These are phyloP conservation scores for Rhamphomyia laevipes DNA, from an alignment of 2,888 invertebrate genomes.

Conservation along the genomic window DNA sequence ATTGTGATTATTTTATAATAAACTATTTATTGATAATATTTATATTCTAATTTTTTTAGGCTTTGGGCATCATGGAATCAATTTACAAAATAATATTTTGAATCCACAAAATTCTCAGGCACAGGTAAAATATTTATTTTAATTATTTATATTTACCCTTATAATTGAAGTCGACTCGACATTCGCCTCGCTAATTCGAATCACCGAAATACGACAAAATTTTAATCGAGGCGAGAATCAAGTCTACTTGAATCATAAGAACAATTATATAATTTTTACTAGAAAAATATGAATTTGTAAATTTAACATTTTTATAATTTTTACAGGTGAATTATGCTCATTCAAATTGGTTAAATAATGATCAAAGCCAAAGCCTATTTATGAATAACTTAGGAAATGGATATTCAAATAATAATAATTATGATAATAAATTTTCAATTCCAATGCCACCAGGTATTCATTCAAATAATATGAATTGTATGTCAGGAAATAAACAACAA, in stretches of 20 bases:
- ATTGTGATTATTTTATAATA: no score
- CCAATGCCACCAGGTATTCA: constrained; percentile 27
- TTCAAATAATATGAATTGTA: constrained; percentile 19
- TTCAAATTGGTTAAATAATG: constrained; percentile 25
- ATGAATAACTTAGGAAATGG: constrained; percentile 28
- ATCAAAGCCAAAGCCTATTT: constrained; percentile 26
- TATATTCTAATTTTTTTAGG: constrained; percentile 16
- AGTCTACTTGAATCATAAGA: constrained; percentile 1
- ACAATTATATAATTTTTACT: constrained; percentile 4
- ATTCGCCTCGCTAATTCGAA: no score
- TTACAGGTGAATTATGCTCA: constrained; percentile 19
- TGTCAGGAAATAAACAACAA: constrained; percentile 21
- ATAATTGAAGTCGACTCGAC: no score
- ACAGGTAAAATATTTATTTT: constrained; percentile 22
- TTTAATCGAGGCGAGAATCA: no score
- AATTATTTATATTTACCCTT: constrained; percentile 5
- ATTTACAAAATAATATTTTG: constrained; percentile 29
- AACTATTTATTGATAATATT: not conserved
- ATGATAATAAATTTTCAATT: constrained; percentile 24
- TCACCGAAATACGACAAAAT: no score
- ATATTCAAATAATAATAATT: constrained; percentile 22
- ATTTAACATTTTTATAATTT: constrained; percentile 7
- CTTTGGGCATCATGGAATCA: constrained; percentile 28
- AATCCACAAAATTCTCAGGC: constrained; percentile 31
- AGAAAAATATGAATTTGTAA: not conserved